Base-by-base conservation (phyloP, 2,113 vertebrate genomes). In the Nyctibius bracteatus region DNA sequence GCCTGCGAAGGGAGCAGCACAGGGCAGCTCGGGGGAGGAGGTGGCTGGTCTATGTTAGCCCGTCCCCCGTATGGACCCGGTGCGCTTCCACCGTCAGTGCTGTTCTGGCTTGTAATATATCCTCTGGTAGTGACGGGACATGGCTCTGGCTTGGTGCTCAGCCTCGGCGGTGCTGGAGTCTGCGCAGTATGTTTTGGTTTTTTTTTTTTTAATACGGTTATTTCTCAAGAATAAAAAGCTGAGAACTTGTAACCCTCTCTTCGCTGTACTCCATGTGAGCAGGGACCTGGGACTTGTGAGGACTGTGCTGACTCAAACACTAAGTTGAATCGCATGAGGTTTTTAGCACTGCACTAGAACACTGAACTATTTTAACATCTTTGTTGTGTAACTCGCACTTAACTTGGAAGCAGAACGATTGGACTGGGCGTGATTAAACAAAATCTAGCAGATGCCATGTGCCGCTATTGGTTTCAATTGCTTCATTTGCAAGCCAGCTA, bases 241-340 rank as follows among this genome's bases (percentile, higher is more conserved):
- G 39, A 1, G 65, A 11, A 51, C 33, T 63, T 8, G 33, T 23
- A 31, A 57, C 59, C 1, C 23, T 37, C 2, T 46, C 12, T 28
- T 8, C 4, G 68, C 67, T 15, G 1, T 49, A 0, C 41, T 33
- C 22, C 3, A 1, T 1, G 12, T 23, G 20, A 20, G 37, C 35
- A 31, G 20, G 37, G 10, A 27, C 8, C 33, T 2, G 66, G 21
- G 44, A 1, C 39, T 33, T 19, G 39, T 0, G 23, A 49, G 47
- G 70, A 2, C 27, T 15, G 46, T 6, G 5, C 7, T 6, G 63
- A 9, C 25, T 62, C 21, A 37, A 66, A 12, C 28, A 1, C 33
- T 0, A 4, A 16, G 37, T 52, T 39, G 92, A 52, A 14, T 55
- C 8, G 3, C 5, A 17, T 82, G 79, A 58, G 88, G 33, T 6